These are phyloP conservation scores for Brachymystax lenok DNA, from an alignment of 2,797 vertebrate genomes.

Conservation along the genomic window DNA sequence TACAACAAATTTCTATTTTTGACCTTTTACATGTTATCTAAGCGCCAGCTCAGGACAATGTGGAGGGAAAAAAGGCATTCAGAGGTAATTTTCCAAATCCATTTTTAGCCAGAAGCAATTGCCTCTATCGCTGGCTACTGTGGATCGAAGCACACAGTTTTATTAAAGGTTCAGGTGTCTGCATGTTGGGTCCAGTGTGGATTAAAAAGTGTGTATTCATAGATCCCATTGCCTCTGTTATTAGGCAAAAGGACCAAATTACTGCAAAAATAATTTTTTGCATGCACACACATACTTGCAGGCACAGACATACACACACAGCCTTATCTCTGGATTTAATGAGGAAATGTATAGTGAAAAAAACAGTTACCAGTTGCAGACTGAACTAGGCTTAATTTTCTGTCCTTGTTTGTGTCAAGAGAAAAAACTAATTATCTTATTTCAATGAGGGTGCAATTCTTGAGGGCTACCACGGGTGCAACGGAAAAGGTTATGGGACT, in stretches of 20 bases:
- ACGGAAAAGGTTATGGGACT: conserved; percentile 56
- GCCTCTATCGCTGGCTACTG: conserved; percentile 25
- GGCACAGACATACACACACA: conserved; percentile 7
- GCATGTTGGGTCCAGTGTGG: conserved; percentile 58
- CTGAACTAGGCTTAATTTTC: background rate
- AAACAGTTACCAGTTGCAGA: background rate
- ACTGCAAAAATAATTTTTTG: conserved; percentile 19
- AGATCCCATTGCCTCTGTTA: conserved; percentile 30
- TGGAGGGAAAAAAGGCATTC: background rate
- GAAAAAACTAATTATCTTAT: conserved; percentile 12
- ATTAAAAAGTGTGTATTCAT: conserved; percentile 47
- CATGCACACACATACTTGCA: background rate
- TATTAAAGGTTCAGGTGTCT: conserved; percentile 75
- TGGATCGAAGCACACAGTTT: conserved; percentile 60
- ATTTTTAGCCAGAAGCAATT: background rate
- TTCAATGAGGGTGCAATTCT: no score
- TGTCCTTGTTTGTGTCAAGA: background rate
- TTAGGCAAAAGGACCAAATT: background rate
- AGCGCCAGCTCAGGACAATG: background rate
- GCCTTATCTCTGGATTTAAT: background rate
- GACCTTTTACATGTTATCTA: no score
- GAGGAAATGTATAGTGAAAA: background rate
- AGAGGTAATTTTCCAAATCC: no score
- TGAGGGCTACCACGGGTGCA: conserved; percentile 9
- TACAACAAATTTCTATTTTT: no score